These are phyloP conservation scores for Gobio occitaniae DNA, from an alignment of 2,797 vertebrate species.

Conservation along the genomic window DNA sequence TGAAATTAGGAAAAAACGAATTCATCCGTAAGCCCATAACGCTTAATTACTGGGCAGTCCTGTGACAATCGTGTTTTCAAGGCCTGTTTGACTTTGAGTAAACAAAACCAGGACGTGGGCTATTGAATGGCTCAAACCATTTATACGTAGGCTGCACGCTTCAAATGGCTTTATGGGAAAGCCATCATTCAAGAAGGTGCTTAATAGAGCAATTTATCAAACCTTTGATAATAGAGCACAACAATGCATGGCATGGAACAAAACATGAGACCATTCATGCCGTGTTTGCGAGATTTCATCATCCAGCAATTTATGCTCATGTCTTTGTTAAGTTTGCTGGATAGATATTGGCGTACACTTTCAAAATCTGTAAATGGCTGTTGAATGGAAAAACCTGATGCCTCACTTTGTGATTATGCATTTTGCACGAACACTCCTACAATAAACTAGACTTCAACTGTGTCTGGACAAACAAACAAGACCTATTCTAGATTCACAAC, in stretches of 20 bases:
- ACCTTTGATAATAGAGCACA: conserved; percentile 68
- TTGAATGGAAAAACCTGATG: neutral
- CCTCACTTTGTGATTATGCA: neutral
- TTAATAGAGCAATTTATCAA: conserved; percentile 72
- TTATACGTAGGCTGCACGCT: conserved; percentile 71
- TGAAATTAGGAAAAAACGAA: conserved; percentile 74
- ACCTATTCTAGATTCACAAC: neutral
- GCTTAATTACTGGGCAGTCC: conserved; percentile 73
- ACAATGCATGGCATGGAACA: conserved; percentile 64
- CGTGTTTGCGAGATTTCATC: conserved; percentile 63
- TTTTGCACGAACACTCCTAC: neutral
- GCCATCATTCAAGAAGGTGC: conserved; percentile 75
- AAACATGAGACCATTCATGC: conserved; percentile 47
- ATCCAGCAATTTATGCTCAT: conserved; percentile 36
- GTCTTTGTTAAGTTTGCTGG: conserved; percentile 39
- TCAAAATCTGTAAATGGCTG: conserved; percentile 2
- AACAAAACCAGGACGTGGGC: conserved; percentile 78
- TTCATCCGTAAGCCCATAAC: conserved; percentile 65
- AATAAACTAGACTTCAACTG: neutral
- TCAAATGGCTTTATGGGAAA: conserved; percentile 72
- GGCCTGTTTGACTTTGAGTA: conserved; percentile 78
- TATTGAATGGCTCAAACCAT: conserved; percentile 76
- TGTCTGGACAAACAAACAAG: neutral
- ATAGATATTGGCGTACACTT: neutral
- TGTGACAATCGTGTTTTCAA: conserved; percentile 72